Evolutionary conservation across 2,888 invertebrate genomes (phyloP).

Genomic region (Mechanitis messenoides): DNA sequence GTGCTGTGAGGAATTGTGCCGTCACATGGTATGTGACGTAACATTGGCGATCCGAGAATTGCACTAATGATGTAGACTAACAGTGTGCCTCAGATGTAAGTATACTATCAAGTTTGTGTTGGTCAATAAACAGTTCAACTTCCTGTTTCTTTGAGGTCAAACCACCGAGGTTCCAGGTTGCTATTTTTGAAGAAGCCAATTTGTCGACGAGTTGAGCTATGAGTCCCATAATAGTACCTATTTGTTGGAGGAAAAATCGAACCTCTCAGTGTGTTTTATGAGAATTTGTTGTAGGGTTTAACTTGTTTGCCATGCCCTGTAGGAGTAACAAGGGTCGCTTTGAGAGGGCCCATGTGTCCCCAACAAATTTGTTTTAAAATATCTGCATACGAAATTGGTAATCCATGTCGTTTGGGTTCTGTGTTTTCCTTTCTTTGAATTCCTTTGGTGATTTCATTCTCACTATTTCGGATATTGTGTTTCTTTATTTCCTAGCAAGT

Average conservation of each 20-base stretch:
- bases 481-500: not conserved
- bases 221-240: slow-evolving; percentile 22
- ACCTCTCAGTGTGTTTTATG: slow-evolving; percentile 28
- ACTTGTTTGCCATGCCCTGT: not conserved
- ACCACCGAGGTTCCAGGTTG: slow-evolving; percentile 31
- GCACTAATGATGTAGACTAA: slow-evolving; percentile 15
- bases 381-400: not conserved
- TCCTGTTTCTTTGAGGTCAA: slow-evolving; percentile 26
- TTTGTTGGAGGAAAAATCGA: slow-evolving; percentile 27
- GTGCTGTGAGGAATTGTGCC: slow-evolving; percentile 8
- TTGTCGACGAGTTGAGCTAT: slow-evolving; percentile 21
- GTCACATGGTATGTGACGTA: slow-evolving; percentile 21
- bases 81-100: slow-evolving; percentile 28
- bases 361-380: not conserved
- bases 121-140: slow-evolving; percentile 13
- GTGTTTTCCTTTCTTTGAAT: no score
- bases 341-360: no score
- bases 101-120: slow-evolving; percentile 25
- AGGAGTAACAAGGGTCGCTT: not conserved
- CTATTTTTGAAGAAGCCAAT: slow-evolving; percentile 15
- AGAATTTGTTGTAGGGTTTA: slow-evolving; percentile 18
- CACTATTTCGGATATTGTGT: no score
- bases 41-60: no score
- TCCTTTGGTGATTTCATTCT: not conserved
- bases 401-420: no score